phyloP scores from a whole-genome alignment of 2,113 vertebrate genomes.

The Takifugu bimaculatus region DNA sequence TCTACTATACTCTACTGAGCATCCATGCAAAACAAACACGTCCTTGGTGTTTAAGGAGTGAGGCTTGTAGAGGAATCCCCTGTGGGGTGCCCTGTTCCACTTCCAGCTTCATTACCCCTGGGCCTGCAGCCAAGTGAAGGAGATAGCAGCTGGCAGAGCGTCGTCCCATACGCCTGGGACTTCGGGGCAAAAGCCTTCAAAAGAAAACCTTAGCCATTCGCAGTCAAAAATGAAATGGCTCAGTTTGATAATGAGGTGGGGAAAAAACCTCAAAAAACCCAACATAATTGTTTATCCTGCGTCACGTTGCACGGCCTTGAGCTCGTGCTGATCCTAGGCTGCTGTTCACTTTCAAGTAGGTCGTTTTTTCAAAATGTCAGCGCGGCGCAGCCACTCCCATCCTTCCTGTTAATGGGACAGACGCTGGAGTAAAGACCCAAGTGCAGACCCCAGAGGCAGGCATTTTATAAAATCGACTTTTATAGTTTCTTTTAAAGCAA shows the following conservation, averaged over 20 bases:
- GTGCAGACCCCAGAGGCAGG: too few relatives aligned
- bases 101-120: slow-evolving; percentile 27
- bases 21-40: slow-evolving; percentile 57
- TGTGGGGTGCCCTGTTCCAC: slow-evolving; percentile 30
- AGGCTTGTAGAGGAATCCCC: slow-evolving; percentile 36
- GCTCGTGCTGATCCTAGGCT: background rate
- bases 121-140: slow-evolving; percentile 58
- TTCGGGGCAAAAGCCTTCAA: slow-evolving; percentile 30
- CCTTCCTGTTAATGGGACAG: too few relatives aligned
- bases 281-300: background rate
- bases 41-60: slow-evolving; percentile 6
- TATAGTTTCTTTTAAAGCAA: too few relatives aligned
- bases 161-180: slow-evolving; percentile 30
- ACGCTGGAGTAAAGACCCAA: too few relatives aligned
- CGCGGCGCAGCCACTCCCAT: too few relatives aligned
- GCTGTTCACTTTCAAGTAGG: slow-evolving; percentile 1
- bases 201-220: slow-evolving; percentile 31
- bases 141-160: slow-evolving; percentile 57
- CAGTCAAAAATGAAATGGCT: slow-evolving; percentile 23
- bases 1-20: slow-evolving; percentile 32
- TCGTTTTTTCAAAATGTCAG: slow-evolving; percentile 26
- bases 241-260: slow-evolving; percentile 1
- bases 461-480: too few relatives aligned
- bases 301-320: background rate
- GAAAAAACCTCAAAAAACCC: background rate